These are phyloP conservation scores for Maniola jurtina DNA, from an alignment of 1,140 invertebrate species.

Conservation along the genomic window DNA sequence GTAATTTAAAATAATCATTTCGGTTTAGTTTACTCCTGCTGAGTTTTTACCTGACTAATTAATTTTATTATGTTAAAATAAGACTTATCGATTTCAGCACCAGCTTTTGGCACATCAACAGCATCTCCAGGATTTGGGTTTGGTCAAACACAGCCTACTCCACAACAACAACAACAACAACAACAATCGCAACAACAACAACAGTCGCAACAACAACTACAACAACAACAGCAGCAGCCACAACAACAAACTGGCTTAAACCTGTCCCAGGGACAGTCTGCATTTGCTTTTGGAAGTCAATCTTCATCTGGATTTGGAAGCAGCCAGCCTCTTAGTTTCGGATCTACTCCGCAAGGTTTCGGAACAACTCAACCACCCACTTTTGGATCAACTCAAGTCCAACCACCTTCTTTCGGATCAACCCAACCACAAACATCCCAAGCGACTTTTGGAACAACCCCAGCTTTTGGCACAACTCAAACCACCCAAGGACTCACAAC, in stretches of 20 bases:
- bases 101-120: constrained; percentile 20
- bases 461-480: constrained; percentile 13
- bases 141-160: constrained; percentile 10
- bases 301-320: constrained; percentile 3
- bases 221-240: background rate
- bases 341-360: constrained; percentile 1
- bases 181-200: background rate
- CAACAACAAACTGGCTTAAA: background rate
- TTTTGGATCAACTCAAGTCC: constrained; percentile 17
- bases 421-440: constrained; percentile 13
- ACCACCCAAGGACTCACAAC: constrained; percentile 9
- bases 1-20: too few relatives aligned
- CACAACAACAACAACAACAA: constrained; percentile 4
- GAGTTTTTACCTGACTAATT: too few relatives aligned
- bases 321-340: background rate
- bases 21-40: too few relatives aligned
- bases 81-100: background rate
- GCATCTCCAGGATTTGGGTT: constrained; percentile 10
- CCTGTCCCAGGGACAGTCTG: background rate
- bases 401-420: constrained; percentile 16
- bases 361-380: constrained; percentile 14
- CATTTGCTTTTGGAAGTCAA: constrained; percentile 1
- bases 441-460: constrained; percentile 29
- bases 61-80: background rate
- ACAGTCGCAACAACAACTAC: background rate